Evolutionary conservation across 2,888 invertebrate species (phyloP), one percentile per base, ranked within the genome.

Genomic region (Morinoia aosen): DNA sequence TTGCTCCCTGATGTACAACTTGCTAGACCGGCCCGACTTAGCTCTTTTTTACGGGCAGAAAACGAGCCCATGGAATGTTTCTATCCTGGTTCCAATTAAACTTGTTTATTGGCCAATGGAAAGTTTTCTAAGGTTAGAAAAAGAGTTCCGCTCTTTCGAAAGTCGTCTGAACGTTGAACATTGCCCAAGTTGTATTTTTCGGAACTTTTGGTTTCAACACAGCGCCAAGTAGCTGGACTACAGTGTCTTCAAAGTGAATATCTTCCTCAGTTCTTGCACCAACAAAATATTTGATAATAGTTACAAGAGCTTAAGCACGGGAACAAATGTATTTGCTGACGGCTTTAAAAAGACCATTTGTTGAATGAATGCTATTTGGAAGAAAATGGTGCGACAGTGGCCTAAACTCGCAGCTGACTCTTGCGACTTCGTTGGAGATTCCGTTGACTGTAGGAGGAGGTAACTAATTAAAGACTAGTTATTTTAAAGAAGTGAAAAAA

Each of bases 101-200:
- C 90, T 90, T 90, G 90, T 90, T 90, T 90, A 90, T 90, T 90
- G 90, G 90, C 90, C 90, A 90, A 40, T 48, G 90, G 40, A 90
- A 90, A 90, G 90, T 90, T 90, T 90, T 76, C 76, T 76, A 76
- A 76, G 76, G 76, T 76, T 33, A 76, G 76, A 76, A 33, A 76
- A 76, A 76, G 76, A 61, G 19, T 76, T 76, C 33, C 33, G 76
- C 76, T 76, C 76, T 16, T 76, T 76, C 76, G 76, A 33, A 76
- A 76, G 76, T 76, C 76, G 76, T 76, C 25, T 76, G 76, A 76
- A 76, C 76, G 76, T 76, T 76, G 76, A 76, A 76, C 76, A 76
- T 76, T 76, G 76, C 33, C 76, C 19, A 76, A 76, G 76, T 76
- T 76, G 16, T 76, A 76, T 76, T 76, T 76, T 76, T 16, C 76